Evolutionary conservation across 2,113 vertebrate genomes (phyloP).

Genomic region (Meles meles): DNA sequence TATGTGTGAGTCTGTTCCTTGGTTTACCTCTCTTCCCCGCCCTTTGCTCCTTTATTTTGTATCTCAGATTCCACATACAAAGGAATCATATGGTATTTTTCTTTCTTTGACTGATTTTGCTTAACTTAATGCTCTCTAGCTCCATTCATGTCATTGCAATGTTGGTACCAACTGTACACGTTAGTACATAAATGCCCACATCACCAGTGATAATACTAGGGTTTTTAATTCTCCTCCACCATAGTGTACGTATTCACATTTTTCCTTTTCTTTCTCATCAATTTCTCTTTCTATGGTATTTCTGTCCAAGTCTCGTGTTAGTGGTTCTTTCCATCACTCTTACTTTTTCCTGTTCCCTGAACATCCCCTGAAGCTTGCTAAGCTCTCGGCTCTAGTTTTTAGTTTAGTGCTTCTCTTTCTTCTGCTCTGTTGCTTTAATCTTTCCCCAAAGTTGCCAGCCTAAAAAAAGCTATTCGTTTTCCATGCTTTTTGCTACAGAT

Average conservation of each 20-base stretch:
- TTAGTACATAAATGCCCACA: not conserved
- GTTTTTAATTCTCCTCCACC: not conserved
- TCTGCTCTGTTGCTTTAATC: not conserved
- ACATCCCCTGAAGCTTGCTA: not conserved
- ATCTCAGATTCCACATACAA: not conserved
- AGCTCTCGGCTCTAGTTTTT: fast-evolving
- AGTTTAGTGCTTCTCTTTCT: not conserved
- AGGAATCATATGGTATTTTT: not conserved
- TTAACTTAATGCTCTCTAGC: not conserved
- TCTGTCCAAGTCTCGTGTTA: not conserved
- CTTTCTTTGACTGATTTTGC: not conserved
- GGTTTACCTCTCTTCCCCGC: not conserved
- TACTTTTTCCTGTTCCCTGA: not conserved
- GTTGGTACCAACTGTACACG: not conserved
- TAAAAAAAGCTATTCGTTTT: not conserved
- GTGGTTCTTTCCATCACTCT: not conserved
- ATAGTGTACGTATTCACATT: not conserved
- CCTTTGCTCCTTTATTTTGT: not conserved
- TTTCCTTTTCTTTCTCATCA: not conserved
- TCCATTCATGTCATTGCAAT: not conserved
- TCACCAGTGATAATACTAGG: not conserved
- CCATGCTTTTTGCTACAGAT: fast-evolving
- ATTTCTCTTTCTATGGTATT: not conserved
- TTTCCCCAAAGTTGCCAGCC: fast-evolving
- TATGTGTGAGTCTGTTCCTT: not conserved